Evolutionary conservation across 1,140 invertebrate genomes (phyloP), one percentile per base, ranked within the genome.

Genomic region (Drosophila pectinifera): DNA sequence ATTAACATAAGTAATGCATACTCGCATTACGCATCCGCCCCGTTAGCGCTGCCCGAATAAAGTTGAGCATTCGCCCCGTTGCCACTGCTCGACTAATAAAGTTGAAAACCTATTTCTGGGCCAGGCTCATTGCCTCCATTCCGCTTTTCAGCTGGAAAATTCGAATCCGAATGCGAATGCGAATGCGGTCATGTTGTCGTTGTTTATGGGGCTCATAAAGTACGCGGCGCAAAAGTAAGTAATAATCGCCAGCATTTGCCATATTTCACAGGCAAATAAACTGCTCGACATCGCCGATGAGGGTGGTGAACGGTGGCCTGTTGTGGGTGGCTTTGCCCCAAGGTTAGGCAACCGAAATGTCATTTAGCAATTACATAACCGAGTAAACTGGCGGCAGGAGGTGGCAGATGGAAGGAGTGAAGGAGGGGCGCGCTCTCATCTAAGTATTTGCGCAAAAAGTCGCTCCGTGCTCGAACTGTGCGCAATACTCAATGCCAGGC

Each of bases 221-320:
- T 63, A 72, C 61, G 65, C 28, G 57, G 31, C 49, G 61, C 39
- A 31, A 73, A 53, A 80, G 75, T 77, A 80, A 85, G 77, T 90
- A 82, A 88, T 86, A 88, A 86, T 86, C 80, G 83, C 83, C 75
- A 79, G 54, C 79, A 88, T 72, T 86, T 83, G 83, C 59, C 76
- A 83, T 89, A 86, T 88, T 86, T 86, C 83, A 80, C 83, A 86
- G 76, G 75, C 75, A 79, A 86, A 86, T 86, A 80, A 83, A 80
- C 84, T 73, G 64, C 41, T 64, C 22, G 18, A 18, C 41, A 63
- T 58, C 26, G 38, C 26, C 38, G 13, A 58, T 39, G 24, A 43
- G 43, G 57, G 65, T 36, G 42, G 31, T 26, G 36, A 10, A 46
- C 18, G 36, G 28, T 28, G 11, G 20, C 5, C 20, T 13, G 48